These are phyloP conservation scores for Perizoma flavofasciatum DNA, from an alignment of 2,888 invertebrate species.

Conservation along the genomic window DNA sequence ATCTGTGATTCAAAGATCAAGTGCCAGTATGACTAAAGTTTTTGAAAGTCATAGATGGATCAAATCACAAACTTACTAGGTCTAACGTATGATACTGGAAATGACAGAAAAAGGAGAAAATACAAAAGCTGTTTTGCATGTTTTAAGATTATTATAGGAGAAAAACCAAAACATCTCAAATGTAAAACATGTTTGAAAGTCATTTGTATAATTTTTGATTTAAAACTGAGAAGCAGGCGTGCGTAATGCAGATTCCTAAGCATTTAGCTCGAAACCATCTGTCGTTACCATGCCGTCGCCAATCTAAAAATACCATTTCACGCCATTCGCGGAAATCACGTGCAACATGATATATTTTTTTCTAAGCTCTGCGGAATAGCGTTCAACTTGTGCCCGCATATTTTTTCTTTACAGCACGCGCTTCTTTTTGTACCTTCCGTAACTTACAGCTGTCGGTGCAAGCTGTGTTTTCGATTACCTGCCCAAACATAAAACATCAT, in stretches of 20 bases:
- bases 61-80: too few species aligned
- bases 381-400: constrained; percentile 80
- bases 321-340: constrained; percentile 68
- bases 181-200: too few species aligned
- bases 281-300: constrained; percentile 15
- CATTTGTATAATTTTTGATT: background rate
- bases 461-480: constrained; percentile 73
- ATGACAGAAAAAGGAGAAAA: too few species aligned
- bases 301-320: constrained; percentile 63
- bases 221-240: constrained; percentile 1
- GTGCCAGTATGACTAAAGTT: too few species aligned
- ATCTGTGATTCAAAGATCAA: too few species aligned
- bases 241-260: constrained; percentile 17
- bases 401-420: constrained; percentile 75
- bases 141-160: too few species aligned
- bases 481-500: constrained; percentile 43
- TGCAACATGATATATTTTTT: constrained; percentile 50
- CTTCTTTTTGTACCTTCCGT: constrained; percentile 77
- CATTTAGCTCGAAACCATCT: constrained; percentile 19
- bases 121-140: too few species aligned
- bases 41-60: too few species aligned
- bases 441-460: constrained; percentile 76
- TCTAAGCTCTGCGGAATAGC: constrained; percentile 54
- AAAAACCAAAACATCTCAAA: too few species aligned
- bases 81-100: too few species aligned